phyloP scores from a whole-genome alignment of 1,140 invertebrate genomes.

The Rhagoletis zephyria region DNA sequence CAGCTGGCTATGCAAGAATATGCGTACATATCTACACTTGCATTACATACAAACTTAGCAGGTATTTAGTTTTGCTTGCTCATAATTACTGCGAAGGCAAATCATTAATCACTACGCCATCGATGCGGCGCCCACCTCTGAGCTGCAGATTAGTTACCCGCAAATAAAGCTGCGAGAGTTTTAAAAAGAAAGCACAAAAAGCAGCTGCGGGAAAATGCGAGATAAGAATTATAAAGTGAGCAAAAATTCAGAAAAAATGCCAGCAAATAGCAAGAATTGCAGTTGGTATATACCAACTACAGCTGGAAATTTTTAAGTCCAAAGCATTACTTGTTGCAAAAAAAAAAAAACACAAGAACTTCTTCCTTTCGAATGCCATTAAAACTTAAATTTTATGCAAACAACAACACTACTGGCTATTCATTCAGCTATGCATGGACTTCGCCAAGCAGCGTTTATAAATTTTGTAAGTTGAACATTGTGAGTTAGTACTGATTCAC shows the following conservation, averaged over 20 bases:
- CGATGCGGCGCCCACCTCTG: background rate
- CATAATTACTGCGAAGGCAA: background rate
- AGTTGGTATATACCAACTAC: background rate
- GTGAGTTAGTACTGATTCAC: background rate
- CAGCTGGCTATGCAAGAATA: background rate
- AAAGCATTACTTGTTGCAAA: conserved; percentile 13
- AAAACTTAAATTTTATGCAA: conserved; percentile 53
- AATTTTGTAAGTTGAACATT: conserved; percentile 18
- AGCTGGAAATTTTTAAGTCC: background rate
- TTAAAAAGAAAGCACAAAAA: background rate
- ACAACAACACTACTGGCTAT: conserved; percentile 22
- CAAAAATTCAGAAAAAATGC: background rate
- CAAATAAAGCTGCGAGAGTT: background rate
- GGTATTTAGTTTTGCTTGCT: background rate
- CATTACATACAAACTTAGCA: background rate
- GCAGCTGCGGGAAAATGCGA: background rate
- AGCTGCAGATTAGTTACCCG: too few relatives aligned
- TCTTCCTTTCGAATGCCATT: conserved; percentile 41
- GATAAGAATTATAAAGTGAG: background rate
- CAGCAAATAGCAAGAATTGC: background rate
- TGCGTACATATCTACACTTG: background rate
- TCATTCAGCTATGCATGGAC: conserved; percentile 13
- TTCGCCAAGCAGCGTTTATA: background rate
- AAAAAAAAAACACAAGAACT: background rate
- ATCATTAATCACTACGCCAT: conserved; percentile 35